Evolutionary conservation across 2,113 vertebrate genomes (phyloP), one percentile per base, ranked within the genome.

Genomic region (Grammomys dolichurus): DNA sequence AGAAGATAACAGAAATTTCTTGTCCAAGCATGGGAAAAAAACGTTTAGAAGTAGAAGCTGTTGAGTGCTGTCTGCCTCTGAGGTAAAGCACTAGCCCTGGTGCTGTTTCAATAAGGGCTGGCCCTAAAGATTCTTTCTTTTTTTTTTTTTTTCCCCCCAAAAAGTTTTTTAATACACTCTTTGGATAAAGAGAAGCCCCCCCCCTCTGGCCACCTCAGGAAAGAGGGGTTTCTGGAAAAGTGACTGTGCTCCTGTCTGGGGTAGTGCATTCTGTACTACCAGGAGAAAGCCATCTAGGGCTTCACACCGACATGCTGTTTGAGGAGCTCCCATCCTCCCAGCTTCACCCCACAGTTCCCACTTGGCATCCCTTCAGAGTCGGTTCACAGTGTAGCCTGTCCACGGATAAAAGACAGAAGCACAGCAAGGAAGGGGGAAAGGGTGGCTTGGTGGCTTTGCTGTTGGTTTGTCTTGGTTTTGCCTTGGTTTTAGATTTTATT

Each of bases 201-300:
- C 40, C 40, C 36, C 73, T 95, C 48, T 9, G 60, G 76, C 65
- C 76, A 91, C 78, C 70, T 82, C 73, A 81, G 72, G 76, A 85
- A 84, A 89, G 93, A 69, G 60, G 67, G n/a, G 65, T 91, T 96
- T 93, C 88, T 91, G 63, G 14, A 94, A 94, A 28, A 33, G 20
- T 78, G 19, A 93, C 46, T 58, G 86, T 93, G 72, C 19, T 78
- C 60, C 56, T 90, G 13, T 84, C 11, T 36, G 60, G 40, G 26
- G 24, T 26, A 19, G n/a, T 67, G 40, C 48, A 89, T 36, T 91
- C 46, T 88, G 28, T 24, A 51, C 89, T 92, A 33, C 85, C 77
- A 92, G 67, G 46, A 60, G 33, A 36, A 87, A 91, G 43, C 84
- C 69, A 43, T n/a, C 26, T 73, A 93, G 36, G 24, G 40, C 22